phyloP scores from a whole-genome alignment of 2,113 vertebrate genomes.

The Pangasianodon gigas region DNA sequence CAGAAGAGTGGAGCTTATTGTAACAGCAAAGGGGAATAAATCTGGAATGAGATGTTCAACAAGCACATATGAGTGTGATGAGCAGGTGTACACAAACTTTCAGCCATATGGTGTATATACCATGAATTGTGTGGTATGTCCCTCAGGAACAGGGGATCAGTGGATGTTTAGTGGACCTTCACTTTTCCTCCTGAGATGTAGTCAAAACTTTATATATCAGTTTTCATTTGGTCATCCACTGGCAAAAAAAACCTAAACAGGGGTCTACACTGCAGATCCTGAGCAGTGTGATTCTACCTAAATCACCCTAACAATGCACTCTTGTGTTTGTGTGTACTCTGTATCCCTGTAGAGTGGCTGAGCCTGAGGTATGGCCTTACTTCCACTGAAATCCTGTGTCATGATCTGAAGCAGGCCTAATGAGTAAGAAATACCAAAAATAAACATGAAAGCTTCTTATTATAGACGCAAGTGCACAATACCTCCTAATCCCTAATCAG shows the following conservation, averaged over 20 bases:
- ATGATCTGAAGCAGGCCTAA: not conserved
- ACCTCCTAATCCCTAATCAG: not conserved
- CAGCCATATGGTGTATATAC: not conserved
- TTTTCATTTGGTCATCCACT: slow-evolving; percentile 61
- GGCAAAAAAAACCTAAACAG: not conserved
- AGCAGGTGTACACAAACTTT: not conserved
- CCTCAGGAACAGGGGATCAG: not conserved
- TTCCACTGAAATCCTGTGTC: not conserved
- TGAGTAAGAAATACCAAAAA: not conserved
- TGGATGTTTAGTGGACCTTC: not conserved
- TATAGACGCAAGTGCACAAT: not conserved
- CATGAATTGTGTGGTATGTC: slow-evolving; percentile 12
- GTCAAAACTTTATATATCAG: slow-evolving; percentile 34
- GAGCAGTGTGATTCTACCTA: not conserved
- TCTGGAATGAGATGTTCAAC: not conserved
- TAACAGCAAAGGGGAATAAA: not conserved
- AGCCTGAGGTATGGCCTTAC: not conserved
- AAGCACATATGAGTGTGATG: not conserved
- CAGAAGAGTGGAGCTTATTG: not conserved
- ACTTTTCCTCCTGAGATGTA: slow-evolving; percentile 19
- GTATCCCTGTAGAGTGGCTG: not conserved
- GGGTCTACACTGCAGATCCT: not conserved
- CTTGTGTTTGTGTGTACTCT: not conserved
- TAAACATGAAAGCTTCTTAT: not conserved
- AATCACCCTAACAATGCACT: not conserved